phyloP scores from a whole-genome alignment of 2,797 vertebrate species.

The Takifugu ocellatus region DNA sequence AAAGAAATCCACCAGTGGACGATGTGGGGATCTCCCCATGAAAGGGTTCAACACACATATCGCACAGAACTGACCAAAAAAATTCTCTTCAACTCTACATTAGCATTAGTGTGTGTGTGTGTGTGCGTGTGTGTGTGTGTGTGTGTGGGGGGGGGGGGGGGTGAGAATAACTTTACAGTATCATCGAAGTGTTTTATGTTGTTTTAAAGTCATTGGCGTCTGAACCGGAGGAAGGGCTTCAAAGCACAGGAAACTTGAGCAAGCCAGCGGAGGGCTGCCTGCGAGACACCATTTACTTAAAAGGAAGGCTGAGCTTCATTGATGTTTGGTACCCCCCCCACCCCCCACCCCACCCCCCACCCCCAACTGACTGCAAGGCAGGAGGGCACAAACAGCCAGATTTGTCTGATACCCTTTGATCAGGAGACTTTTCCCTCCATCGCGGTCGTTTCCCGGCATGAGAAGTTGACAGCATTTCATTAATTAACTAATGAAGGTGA shows the following conservation, averaged over 20 bases:
- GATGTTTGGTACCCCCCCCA: constrained; percentile 65
- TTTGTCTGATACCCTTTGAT: constrained; percentile 71
- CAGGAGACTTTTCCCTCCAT: constrained; percentile 30
- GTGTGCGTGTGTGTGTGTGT: constrained; percentile 22
- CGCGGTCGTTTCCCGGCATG: constrained; percentile 33
- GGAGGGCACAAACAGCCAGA: constrained; percentile 68
- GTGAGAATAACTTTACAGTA: constrained; percentile 39
- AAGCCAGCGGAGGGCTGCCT: constrained; percentile 80
- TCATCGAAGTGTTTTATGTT: constrained; percentile 41
- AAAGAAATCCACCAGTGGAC: constrained; percentile 71
- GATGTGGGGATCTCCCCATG: constrained; percentile 52
- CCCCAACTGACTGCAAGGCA: constrained; percentile 71
- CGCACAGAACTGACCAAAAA: constrained; percentile 73
- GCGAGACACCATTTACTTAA: constrained; percentile 74
- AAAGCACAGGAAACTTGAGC: constrained; percentile 82
- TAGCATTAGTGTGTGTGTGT: constrained; percentile 15
- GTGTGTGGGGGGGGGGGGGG: neutral
- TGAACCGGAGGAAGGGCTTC: constrained; percentile 74
- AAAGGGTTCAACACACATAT: constrained; percentile 71
- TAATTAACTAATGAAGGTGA: constrained; percentile 29
- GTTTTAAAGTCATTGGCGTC: constrained; percentile 58
- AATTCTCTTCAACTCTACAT: constrained; percentile 51
- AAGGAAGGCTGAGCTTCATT: constrained; percentile 72
- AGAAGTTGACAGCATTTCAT: no score
- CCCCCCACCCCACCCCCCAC: constrained; percentile 58